These are phyloP conservation scores for Drosophila mulleri DNA, from an alignment of 2,888 invertebrate genomes.

Conservation along the genomic window DNA sequence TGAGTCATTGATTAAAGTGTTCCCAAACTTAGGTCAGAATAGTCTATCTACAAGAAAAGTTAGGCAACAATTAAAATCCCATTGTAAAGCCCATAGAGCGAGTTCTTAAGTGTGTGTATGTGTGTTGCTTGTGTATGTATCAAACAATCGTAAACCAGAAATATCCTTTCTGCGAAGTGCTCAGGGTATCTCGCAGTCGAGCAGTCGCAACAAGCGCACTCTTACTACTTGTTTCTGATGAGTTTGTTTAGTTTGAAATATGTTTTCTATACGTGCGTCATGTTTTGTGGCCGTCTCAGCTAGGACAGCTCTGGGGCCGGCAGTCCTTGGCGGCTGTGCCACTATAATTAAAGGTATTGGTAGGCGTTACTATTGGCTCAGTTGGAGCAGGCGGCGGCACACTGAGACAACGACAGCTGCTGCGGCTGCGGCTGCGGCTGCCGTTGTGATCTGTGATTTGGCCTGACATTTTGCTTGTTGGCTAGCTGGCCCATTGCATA, in stretches of 20 bases:
- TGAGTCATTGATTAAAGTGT: no score
- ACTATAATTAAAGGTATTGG: slow-evolving; percentile 81
- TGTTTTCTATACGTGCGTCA: slow-evolving; percentile 82
- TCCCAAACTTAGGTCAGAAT: no score
- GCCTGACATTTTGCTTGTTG: slow-evolving; percentile 43
- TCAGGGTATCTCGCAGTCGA: no score
- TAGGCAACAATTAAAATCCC: no score
- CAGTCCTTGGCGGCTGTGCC: slow-evolving; percentile 50
- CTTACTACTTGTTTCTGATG: slow-evolving; percentile 56
- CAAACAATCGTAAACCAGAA: no score
- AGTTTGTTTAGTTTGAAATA: slow-evolving; percentile 81
- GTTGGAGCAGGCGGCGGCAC: slow-evolving; percentile 23
- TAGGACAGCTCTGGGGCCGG: slow-evolving; percentile 29
- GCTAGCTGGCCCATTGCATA: slow-evolving; percentile 60
- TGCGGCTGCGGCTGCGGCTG: slow-evolving; percentile 1
- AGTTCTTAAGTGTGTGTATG: no score
- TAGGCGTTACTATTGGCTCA: slow-evolving; percentile 81
- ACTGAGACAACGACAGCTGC: slow-evolving; percentile 5
- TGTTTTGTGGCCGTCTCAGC: slow-evolving; percentile 53
- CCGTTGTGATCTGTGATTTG: slow-evolving; percentile 35
- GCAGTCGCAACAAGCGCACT: no score
- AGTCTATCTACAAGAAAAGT: no score
- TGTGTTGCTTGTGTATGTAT: no score
- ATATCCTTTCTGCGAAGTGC: no score
- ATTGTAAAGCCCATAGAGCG: no score